Evolutionary conservation across 2,888 invertebrate genomes (phyloP).

Genomic region (Tetheella fluctuosa): DNA sequence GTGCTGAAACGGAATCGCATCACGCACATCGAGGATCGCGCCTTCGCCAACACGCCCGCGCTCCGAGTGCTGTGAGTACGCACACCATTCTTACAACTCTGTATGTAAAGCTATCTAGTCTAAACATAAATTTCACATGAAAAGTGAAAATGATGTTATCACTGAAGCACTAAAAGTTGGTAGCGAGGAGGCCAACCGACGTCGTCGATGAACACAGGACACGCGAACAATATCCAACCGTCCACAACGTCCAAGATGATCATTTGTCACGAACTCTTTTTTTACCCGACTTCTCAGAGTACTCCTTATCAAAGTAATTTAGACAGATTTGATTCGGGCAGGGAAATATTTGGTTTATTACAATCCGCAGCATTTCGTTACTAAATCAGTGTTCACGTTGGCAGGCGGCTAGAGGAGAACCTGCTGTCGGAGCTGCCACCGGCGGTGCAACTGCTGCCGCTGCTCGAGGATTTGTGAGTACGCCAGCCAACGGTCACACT

Average conservation of each 20-base stretch:
- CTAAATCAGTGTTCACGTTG: slow-evolving; percentile 21
- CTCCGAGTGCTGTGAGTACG: slow-evolving; percentile 94
- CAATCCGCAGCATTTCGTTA: background rate
- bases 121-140: too few relatives aligned
- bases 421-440: slow-evolving; percentile 87
- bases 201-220: background rate
- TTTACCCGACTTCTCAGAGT: too few relatives aligned
- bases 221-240: background rate
- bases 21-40: slow-evolving; percentile 89
- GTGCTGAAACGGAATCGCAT: slow-evolving; percentile 94
- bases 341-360: too few relatives aligned
- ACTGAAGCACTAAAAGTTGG: background rate
- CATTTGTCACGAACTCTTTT: too few relatives aligned
- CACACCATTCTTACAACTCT: too few relatives aligned
- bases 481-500: background rate
- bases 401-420: slow-evolving; percentile 75
- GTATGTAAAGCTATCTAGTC: too few relatives aligned
- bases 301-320: too few relatives aligned
- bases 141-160: background rate
- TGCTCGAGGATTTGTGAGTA: slow-evolving; percentile 94
- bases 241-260: too few relatives aligned
- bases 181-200: background rate
- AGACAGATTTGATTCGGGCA: too few relatives aligned
- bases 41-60: slow-evolving; percentile 90
- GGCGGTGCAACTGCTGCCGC: slow-evolving; percentile 89